These are phyloP conservation scores for Achatina immaculata DNA, from an alignment of 1,140 invertebrate species.

Conservation along the genomic window DNA sequence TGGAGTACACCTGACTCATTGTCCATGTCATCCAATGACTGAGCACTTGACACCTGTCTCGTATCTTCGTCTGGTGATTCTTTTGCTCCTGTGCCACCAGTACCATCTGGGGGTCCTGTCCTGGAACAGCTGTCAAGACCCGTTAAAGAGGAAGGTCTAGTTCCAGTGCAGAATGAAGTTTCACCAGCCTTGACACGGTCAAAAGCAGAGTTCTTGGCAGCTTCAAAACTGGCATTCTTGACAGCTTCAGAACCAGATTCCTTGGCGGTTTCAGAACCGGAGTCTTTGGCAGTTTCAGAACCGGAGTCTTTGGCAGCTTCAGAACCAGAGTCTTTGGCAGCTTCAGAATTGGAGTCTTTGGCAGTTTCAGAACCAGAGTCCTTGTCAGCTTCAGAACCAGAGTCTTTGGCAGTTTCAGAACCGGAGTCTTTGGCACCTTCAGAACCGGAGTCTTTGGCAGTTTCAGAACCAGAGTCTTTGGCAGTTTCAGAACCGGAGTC, in stretches of 20 bases:
- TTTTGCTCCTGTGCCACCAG: background rate
- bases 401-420: too few relatives aligned
- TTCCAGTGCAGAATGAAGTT: background rate
- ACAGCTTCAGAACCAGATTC: too few relatives aligned
- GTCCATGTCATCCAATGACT: slow-evolving; percentile 76
- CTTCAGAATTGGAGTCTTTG: background rate
- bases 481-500: too few relatives aligned
- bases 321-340: too few relatives aligned
- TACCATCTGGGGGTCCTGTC: background rate
- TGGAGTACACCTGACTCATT: slow-evolving; percentile 87
- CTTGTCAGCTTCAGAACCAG: background rate
- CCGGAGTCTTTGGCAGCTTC: background rate
- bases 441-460: background rate
- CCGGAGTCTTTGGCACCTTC: background rate
- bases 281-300: background rate
- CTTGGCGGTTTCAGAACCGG: too few relatives aligned
- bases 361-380: background rate
- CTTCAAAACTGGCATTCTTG: background rate
- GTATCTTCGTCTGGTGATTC: background rate
- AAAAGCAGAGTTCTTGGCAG: background rate
- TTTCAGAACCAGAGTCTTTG: too few relatives aligned
- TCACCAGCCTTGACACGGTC: background rate
- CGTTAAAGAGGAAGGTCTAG: background rate
- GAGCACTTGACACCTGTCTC: background rate
- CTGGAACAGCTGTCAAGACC: background rate